Evolutionary conservation across 2,888 invertebrate species (phyloP).

Genomic region (Melieria omissa): DNA sequence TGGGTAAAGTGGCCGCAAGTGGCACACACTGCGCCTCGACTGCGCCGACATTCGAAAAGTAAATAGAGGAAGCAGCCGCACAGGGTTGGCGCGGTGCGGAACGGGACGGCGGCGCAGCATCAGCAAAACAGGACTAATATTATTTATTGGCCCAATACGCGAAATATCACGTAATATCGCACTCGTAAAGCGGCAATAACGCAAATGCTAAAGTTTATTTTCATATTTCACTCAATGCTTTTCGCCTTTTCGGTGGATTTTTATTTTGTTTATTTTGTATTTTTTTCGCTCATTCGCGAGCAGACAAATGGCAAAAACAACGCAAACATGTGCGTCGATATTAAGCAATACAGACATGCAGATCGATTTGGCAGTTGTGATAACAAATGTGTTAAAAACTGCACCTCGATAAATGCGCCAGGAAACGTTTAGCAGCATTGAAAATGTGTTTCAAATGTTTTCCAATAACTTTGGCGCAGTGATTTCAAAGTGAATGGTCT

Average conservation of each 20-base stretch:
- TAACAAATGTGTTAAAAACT: conserved; percentile 60
- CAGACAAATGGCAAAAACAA: neutral
- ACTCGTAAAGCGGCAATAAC: conserved; percentile 31
- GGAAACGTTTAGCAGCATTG: too few species aligned
- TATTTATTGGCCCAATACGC: conserved; percentile 35
- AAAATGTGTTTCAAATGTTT: too few species aligned
- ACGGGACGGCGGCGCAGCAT: neutral
- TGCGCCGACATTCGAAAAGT: too few species aligned
- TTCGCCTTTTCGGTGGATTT: neutral
- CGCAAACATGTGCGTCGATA: conserved; percentile 53
- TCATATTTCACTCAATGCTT: conserved; percentile 20
- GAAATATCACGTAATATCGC: conserved; percentile 32
- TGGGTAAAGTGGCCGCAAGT: too few species aligned
- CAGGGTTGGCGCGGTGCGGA: too few species aligned
- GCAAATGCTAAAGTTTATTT: conserved; percentile 20
- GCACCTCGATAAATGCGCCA: neutral
- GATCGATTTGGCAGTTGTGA: conserved; percentile 54
- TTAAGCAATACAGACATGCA: conserved; percentile 51
- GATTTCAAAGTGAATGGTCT: too few species aligned
- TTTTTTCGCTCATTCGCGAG: neutral
- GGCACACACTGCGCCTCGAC: too few species aligned
- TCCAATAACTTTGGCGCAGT: too few species aligned
- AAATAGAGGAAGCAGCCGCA: too few species aligned
- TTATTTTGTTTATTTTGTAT: too few species aligned
- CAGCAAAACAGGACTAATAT: conserved; percentile 28